A percentile compares a stretch with the other conserved stretches of the same genome.
phyloP scores from a whole-genome alignment of 2,888 invertebrate genomes.

The Stenoptilia bipunctidactyla region DNA sequence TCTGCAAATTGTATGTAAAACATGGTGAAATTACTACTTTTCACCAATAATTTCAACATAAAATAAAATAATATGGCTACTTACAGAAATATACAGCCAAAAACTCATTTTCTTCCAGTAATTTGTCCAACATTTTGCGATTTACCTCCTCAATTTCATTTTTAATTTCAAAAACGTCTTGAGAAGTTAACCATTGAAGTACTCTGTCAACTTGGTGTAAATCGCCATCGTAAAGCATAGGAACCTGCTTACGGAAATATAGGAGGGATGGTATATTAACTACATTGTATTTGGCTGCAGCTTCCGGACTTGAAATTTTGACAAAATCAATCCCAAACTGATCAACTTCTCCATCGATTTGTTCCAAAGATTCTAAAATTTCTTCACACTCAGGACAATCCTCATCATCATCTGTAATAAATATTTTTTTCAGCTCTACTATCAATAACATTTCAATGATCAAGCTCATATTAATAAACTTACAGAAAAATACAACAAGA shows the following conservation, averaged over 20 bases:
- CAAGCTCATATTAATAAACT: conserved; percentile 27
- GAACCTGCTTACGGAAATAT: conserved; percentile 86
- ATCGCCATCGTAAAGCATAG: conserved; percentile 91
- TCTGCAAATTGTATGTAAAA: conserved; percentile 62
- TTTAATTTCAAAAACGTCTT: conserved; percentile 94
- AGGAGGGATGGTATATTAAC: conserved; percentile 88
- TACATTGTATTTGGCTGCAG: conserved; percentile 85
- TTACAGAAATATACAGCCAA: conserved; percentile 96
- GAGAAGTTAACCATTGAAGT: conserved; percentile 91
- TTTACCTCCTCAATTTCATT: conserved; percentile 98
- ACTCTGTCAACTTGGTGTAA: conserved; percentile 88
- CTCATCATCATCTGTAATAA: conserved; percentile 77
- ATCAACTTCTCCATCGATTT: conserved; percentile 96
- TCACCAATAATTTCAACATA: too few relatives aligned
- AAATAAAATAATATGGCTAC: conserved; percentile 31
- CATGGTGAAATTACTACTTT: too few relatives aligned
- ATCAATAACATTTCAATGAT: not conserved
- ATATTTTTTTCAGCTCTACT: not conserved
- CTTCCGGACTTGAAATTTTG: conserved; percentile 86
- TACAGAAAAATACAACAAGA: conserved; percentile 93
- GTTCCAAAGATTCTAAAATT: conserved; percentile 90
- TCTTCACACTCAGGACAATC: conserved; percentile 93
- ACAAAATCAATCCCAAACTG: conserved; percentile 95
- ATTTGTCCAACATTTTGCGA: conserved; percentile 94
- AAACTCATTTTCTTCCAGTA: conserved; percentile 95